These are phyloP conservation scores for Brachyistius frenatus DNA, from an alignment of 2,113 vertebrate species.

Conservation along the genomic window DNA sequence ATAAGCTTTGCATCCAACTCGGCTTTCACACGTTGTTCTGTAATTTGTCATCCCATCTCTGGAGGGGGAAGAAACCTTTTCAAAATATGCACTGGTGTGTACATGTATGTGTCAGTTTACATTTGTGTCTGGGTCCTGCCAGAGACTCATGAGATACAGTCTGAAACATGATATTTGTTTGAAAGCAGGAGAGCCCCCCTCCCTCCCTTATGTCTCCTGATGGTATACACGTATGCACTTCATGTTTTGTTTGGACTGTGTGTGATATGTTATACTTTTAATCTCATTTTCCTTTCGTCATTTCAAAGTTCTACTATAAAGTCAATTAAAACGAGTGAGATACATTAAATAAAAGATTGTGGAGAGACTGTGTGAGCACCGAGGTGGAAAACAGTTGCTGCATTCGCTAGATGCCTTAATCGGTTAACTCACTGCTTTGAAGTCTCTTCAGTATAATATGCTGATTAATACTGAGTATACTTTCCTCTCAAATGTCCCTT, in stretches of 20 bases:
- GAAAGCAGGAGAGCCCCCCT: conserved; percentile 49
- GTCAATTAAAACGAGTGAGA: neutral
- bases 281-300: neutral
- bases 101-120: conserved; percentile 69
- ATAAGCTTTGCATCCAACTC: conserved; percentile 45
- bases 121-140: conserved; percentile 65
- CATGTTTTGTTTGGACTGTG: neutral
- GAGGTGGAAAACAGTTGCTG: conserved; percentile 40
- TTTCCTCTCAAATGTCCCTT: conserved; percentile 2
- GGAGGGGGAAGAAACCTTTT: conserved; percentile 59
- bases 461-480: conserved; percentile 12
- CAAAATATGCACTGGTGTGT: conserved; percentile 65
- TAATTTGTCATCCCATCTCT: conserved; percentile 63
- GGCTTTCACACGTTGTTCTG: conserved; percentile 58
- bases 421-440: conserved; percentile 21
- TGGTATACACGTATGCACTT: neutral
- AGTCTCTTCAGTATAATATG: conserved; percentile 11
- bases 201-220: conserved; percentile 11
- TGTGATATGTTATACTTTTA: neutral
- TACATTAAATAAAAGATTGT: conserved; percentile 30
- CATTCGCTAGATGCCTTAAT: conserved; percentile 46
- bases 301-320: neutral
- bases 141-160: conserved; percentile 57
- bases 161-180: conserved; percentile 68
- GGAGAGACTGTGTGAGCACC: conserved; percentile 18